These are phyloP conservation scores for Ctenopoma kingsleyae DNA, from an alignment of 2,797 vertebrate genomes.

Conservation along the genomic window DNA sequence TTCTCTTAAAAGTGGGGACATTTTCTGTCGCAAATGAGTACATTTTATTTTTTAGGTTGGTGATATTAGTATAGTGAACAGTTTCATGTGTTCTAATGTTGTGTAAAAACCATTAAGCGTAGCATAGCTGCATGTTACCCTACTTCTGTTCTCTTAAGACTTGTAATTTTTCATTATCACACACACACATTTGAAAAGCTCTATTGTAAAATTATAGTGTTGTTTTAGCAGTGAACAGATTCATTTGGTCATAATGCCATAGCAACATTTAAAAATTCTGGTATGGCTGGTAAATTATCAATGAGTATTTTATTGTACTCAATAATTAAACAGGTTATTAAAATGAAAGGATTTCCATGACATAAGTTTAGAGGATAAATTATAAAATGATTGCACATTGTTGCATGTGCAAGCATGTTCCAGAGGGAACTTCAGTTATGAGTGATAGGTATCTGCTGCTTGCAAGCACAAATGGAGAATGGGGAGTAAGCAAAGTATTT, in stretches of 20 bases:
- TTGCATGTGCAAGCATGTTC: background rate
- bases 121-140: background rate
- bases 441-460: background rate
- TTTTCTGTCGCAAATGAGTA: constrained; percentile 9
- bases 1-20: background rate
- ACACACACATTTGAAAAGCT: constrained; percentile 21
- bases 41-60: background rate
- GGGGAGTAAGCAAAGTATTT: background rate
- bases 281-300: constrained; percentile 15
- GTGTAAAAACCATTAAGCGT: background rate
- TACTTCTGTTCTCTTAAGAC: background rate
- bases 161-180: constrained; percentile 39
- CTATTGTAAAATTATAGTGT: background rate
- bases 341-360: constrained; percentile 22
- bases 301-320: constrained; percentile 14
- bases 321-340: background rate
- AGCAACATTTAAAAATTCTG: constrained; percentile 13
- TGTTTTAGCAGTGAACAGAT: background rate
- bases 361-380: constrained; percentile 14
- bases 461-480: background rate
- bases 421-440: background rate
- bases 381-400: constrained; percentile 20
- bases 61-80: no score
- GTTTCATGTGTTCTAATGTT: background rate
- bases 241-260: constrained; percentile 4